These are phyloP conservation scores for Zaprionus camerounensis DNA, from an alignment of 1,140 invertebrate genomes.

Conservation along the genomic window DNA sequence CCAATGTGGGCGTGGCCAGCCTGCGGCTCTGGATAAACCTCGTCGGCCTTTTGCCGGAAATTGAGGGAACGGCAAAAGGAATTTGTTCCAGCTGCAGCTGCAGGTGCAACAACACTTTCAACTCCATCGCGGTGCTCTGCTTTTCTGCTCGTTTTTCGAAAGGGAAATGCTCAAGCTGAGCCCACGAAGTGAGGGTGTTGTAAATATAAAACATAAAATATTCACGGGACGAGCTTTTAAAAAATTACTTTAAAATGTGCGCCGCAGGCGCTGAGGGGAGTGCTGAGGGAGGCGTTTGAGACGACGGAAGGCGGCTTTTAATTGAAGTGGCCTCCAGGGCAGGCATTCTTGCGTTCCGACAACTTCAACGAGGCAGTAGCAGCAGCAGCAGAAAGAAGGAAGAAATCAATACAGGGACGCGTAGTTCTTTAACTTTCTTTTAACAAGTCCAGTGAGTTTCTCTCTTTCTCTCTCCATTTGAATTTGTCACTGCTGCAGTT, in stretches of 20 bases:
- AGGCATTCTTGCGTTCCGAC: slow-evolving; percentile 6
- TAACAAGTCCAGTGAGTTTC: not conserved
- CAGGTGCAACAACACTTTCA: slow-evolving; percentile 49
- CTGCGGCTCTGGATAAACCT: slow-evolving; percentile 61
- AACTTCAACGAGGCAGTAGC: slow-evolving; percentile 8
- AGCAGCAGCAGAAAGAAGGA: not conserved
- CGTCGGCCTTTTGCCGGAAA: slow-evolving; percentile 68
- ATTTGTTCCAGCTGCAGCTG: slow-evolving; percentile 68
- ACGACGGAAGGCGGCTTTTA: slow-evolving; percentile 39
- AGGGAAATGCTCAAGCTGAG: slow-evolving; percentile 38
- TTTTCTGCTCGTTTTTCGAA: slow-evolving; percentile 11
- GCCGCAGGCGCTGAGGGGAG: not conserved
- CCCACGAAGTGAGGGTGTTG: slow-evolving; percentile 34
- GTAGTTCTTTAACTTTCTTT: not conserved
- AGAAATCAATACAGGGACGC: slow-evolving; percentile 14
- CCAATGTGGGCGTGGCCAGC: slow-evolving; percentile 57
- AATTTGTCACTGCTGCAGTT: slow-evolving; percentile 23
- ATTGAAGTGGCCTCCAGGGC: slow-evolving; percentile 49
- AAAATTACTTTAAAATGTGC: slow-evolving; percentile 70
- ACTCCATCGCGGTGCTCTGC: not conserved
- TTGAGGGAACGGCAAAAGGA: slow-evolving; percentile 51
- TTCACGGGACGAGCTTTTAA: slow-evolving; percentile 70
- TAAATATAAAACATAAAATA: slow-evolving; percentile 72
- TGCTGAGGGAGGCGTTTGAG: no score
- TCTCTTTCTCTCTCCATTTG: not conserved